Conservation (phyloP, 1,140 invertebrate genomes). For the Ceratina australensis region DNA sequence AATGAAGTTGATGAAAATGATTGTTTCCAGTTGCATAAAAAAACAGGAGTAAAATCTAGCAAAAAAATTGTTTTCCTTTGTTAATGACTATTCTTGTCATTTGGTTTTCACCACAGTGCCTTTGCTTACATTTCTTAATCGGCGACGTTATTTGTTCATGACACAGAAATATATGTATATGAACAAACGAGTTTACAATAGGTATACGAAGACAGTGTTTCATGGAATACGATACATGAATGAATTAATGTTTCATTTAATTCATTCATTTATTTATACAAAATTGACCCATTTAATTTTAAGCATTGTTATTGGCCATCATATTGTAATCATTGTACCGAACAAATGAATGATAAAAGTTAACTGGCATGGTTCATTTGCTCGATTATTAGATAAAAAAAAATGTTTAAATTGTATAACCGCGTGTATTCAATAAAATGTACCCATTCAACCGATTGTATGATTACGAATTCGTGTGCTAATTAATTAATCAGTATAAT, state of each 20-base stretch:
- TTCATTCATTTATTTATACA: constrained; percentile 29
- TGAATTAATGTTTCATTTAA: not conserved
- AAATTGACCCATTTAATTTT: not conserved
- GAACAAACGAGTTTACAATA: not conserved
- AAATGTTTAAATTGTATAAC: not conserved
- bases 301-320: not conserved
- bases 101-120: constrained; percentile 16
- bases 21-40: too few relatives aligned
- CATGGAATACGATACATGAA: not conserved
- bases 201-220: not conserved
- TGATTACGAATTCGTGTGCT: not conserved
- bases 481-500: not conserved
- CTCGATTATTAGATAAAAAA: not conserved
- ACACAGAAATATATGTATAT: too few relatives aligned
- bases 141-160: not conserved
- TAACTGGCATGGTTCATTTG: constrained; percentile 6
- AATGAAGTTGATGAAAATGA: too few relatives aligned
- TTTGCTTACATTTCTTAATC: not conserved
- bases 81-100: not conserved
- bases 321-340: not conserved
- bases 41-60: too few relatives aligned
- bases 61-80: constrained; percentile 1
- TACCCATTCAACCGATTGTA: not conserved
- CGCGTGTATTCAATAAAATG: not conserved
- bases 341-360: not conserved